Base-by-base conservation (phyloP, 2,888 invertebrate genomes). In the Oligia fasciuncula region DNA sequence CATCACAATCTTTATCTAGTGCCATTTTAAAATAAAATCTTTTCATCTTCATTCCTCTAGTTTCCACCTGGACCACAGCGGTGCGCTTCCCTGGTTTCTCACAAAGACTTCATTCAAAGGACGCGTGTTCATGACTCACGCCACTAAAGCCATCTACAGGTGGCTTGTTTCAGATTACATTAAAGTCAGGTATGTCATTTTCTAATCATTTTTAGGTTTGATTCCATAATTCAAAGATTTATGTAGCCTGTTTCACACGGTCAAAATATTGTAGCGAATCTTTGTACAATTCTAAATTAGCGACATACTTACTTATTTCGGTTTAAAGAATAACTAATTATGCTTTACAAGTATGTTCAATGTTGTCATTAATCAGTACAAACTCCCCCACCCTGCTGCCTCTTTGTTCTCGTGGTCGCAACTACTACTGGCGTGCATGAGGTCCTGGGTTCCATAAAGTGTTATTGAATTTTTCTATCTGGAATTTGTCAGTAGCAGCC, bases 121-220 rank as follows among this genome's bases (percentile, higher is more conserved):
- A 0, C 97, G 99, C 66, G 99, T 99, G 94, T 99, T 99, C 93
- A 99, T 99, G 99, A 99, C 99, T 0, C 99, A 99, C 93, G 99
- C 99, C 0, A 99, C 99, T 0, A 99, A 99, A 97, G 99, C 99
- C 49, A 99, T 99, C 91, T 99, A 99, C 94, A 97, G 99, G 87
- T 99, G 99, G 99, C 97, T 99, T 57, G 97, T 99, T 3, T 99
- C 99, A 0, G 99, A 99, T 97, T 99, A 99, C 93, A 99, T 99
- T 82, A 99, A 99, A 98, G 99, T 99, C 84, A 99, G 98, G 98
- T 98, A 90, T 93, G 94, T 73, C 0, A 9, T 19, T 6, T n/a
- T 14, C n/a, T 67, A 49, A 5, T n/a, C 40, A 43, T 49, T 65
- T 63, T 65, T 35, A 65, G 1, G 19, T 40, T 65, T 40, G 11